phyloP scores from a whole-genome alignment of 1,140 invertebrate species.

The Riptortus pedestris region DNA sequence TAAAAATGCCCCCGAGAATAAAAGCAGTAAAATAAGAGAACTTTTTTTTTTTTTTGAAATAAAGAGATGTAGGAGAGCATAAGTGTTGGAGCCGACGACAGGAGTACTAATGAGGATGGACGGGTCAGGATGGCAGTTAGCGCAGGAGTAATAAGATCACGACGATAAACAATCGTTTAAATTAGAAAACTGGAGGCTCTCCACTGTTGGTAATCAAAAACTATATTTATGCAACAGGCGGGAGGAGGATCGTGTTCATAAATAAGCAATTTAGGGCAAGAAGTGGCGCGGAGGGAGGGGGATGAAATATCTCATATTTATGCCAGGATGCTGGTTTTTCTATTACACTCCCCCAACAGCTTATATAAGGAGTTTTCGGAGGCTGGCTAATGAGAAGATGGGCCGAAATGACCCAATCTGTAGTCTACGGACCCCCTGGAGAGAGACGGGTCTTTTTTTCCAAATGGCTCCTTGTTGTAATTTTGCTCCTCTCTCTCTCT shows the following conservation, averaged over 20 bases:
- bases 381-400: constrained; percentile 2
- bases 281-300: background rate
- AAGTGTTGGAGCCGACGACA: no score
- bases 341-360: background rate
- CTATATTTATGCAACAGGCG: background rate
- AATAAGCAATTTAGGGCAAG: constrained; percentile 2
- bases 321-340: background rate
- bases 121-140: background rate
- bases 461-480: no score
- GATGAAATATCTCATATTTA: constrained; percentile 3
- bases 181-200: background rate
- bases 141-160: background rate
- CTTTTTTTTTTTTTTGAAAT: no score
- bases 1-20: no score
- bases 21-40: no score
- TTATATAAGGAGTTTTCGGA: no score
- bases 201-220: background rate
- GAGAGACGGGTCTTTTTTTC: background rate
- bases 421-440: background rate
- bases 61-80: background rate
- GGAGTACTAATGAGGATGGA: background rate
- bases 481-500: background rate
- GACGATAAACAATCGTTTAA: background rate
- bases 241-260: background rate
- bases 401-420: background rate